A percentile compares a stretch with the other conserved stretches of the same genome.
phyloP scores from a whole-genome alignment of 2,113 vertebrate species.

The Lates calcarifer region DNA sequence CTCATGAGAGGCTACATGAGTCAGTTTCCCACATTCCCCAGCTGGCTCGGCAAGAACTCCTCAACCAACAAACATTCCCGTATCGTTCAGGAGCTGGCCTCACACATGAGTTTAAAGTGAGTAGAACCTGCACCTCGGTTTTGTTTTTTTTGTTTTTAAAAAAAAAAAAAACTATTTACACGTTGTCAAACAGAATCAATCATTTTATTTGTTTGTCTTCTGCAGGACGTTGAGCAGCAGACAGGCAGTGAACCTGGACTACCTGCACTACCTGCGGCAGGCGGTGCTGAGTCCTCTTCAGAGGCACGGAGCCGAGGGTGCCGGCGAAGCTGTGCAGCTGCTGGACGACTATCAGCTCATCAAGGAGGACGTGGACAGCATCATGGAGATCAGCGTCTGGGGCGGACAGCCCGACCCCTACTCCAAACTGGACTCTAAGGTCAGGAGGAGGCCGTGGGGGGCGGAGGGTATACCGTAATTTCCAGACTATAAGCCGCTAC shows the following conservation, averaged over 20 bases:
- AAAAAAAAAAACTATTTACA: neutral
- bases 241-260: slow-evolving; percentile 92
- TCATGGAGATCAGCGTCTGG: slow-evolving; percentile 95
- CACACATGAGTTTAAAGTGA: slow-evolving; percentile 96
- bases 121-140: slow-evolving; percentile 3
- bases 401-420: slow-evolving; percentile 91
- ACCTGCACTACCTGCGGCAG: slow-evolving; percentile 88
- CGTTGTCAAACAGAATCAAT: neutral
- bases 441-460: slow-evolving; percentile 63
- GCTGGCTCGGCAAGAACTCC: slow-evolving; percentile 95
- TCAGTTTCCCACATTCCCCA: slow-evolving; percentile 94
- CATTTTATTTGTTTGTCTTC: neutral
- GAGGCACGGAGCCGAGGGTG: slow-evolving; percentile 87
- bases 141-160: neutral
- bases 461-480: too few relatives aligned
- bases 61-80: slow-evolving; percentile 91
- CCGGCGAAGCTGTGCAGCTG: slow-evolving; percentile 85
- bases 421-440: slow-evolving; percentile 95
- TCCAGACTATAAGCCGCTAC: too few relatives aligned
- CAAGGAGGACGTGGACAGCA: slow-evolving; percentile 94
- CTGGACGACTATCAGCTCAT: slow-evolving; percentile 94
- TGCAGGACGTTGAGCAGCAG: slow-evolving; percentile 90
- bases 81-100: slow-evolving; percentile 91
- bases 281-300: slow-evolving; percentile 89
- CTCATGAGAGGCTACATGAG: slow-evolving; percentile 96